phyloP scores from a whole-genome alignment of 2,888 invertebrate genomes.

The Stomorhina lunata region DNA sequence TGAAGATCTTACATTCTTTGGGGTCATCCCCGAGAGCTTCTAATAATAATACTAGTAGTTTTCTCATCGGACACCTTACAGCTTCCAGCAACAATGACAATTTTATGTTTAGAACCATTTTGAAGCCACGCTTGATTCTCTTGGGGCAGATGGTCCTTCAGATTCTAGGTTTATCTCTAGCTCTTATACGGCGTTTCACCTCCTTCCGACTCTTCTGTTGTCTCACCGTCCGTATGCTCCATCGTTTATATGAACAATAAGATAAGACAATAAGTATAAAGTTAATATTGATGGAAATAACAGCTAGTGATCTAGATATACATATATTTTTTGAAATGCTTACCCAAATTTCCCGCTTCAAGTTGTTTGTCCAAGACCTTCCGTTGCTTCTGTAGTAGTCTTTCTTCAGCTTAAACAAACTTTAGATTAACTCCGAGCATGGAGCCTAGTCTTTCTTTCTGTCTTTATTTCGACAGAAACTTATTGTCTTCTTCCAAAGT shows the following conservation, averaged over 20 bases:
- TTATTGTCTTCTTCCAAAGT: neutral
- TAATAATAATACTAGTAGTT: too few species aligned
- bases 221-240: slow-evolving; percentile 27
- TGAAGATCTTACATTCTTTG: slow-evolving; percentile 42
- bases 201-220: slow-evolving; percentile 25
- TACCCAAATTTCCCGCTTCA: slow-evolving; percentile 4
- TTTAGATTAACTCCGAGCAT: slow-evolving; percentile 71
- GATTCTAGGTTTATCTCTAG: slow-evolving; percentile 20
- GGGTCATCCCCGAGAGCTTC: too few species aligned
- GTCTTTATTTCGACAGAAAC: neutral
- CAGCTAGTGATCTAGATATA: too few species aligned
- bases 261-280: slow-evolving; percentile 32
- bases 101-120: too few species aligned
- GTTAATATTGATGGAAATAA: too few species aligned
- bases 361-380: too few species aligned
- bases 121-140: slow-evolving; percentile 34
- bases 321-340: slow-evolving; percentile 17
- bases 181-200: slow-evolving; percentile 19
- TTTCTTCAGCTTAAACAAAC: slow-evolving; percentile 69
- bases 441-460: slow-evolving; percentile 54
- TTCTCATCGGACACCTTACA: too few species aligned
- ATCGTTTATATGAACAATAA: slow-evolving; percentile 38
- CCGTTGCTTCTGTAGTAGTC: slow-evolving; percentile 36
- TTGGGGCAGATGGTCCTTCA: slow-evolving; percentile 30
- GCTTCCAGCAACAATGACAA: too few species aligned